Base-by-base conservation (phyloP, 1,140 invertebrate genomes). In the Drosophila baimaii region DNA sequence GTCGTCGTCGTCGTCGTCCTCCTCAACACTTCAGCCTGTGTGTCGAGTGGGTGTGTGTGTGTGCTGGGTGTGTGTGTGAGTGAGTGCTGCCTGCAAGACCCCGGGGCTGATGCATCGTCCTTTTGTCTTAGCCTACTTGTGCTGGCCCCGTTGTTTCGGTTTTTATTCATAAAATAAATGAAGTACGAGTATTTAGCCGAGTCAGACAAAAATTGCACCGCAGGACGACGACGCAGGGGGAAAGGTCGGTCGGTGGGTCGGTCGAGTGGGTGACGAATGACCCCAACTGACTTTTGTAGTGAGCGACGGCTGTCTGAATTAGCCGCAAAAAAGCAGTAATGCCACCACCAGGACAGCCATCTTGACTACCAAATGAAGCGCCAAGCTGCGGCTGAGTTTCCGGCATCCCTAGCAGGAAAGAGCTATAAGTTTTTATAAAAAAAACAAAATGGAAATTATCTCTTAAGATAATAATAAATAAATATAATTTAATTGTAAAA, bases 141-240 rank as follows among this genome's bases (percentile, higher is more conserved):
- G 61, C 54, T 55, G 44, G 54, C 43, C 69, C 71, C 69, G 55
- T 72, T 46, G 49, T 77, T 85, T 55, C 52, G 31, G 72, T 80
- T 77, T 73, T 88, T 86, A 88, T 86, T 86, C 83, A 86, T 86
- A 82, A 79, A 88, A 86, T 86, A 86, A 86, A 86, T 86, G 83
- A 88, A 88, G 83, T 76, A 77, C 72, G 47, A 76, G 73, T 82
- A 86, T 86, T 86, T 86, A 86, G 83, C 63, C 80, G 68, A 69
- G 43, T 68, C 75, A 77, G 74, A 77, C 78, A 46, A 49, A 58
- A 35, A 63, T 70, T 70, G 33, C 69, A 58, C 51, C 69, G 41
- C 69, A 70, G 19, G 17, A 33, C 17, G 5, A n/a, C n/a, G n/a
- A 15, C 1, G 21, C 44, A n/a, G 12, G 44, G 10, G 23, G 29